phyloP scores from a whole-genome alignment of 1,140 invertebrate genomes.

The Anoplophora glabripennis region DNA sequence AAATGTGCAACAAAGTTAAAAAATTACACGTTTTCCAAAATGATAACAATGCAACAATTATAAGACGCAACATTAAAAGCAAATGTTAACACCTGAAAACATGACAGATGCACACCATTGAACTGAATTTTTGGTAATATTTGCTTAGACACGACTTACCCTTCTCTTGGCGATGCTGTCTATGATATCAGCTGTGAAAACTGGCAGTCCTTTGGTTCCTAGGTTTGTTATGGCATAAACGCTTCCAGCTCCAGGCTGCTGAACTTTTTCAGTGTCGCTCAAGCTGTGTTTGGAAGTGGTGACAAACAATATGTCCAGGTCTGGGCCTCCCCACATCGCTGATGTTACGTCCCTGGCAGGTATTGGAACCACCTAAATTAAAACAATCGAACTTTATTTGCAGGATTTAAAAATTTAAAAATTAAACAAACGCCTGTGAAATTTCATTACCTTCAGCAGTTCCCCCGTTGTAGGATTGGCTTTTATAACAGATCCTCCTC shows the following conservation, averaged over 20 bases:
- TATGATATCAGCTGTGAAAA: conserved; percentile 33
- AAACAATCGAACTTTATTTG: no score
- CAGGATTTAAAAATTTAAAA: background rate
- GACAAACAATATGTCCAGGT: conserved; percentile 73
- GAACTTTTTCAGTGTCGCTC: conserved; percentile 54
- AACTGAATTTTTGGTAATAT: background rate
- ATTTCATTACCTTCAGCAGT: conserved; percentile 50
- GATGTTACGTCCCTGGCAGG: conserved; percentile 75
- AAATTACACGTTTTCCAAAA: background rate
- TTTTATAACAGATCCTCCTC: conserved; percentile 54
- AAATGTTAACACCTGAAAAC: conserved; percentile 1
- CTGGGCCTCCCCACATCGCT: conserved; percentile 73
- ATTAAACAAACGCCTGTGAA: background rate
- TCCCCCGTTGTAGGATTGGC: conserved; percentile 55
- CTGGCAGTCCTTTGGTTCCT: conserved; percentile 56
- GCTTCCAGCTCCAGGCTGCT: conserved; percentile 63
- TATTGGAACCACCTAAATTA: conserved; percentile 48
- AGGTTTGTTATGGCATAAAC: conserved; percentile 69
- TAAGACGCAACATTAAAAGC: background rate
- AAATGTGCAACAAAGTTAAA: background rate
- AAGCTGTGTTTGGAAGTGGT: conserved; percentile 59
- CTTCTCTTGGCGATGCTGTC: conserved; percentile 23
- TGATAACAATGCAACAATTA: background rate
- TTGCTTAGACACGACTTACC: conserved; percentile 13
- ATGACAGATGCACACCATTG: background rate